Evolutionary conservation across 2,888 invertebrate genomes (phyloP).

Genomic region (Dryocosmus kuriphilus): DNA sequence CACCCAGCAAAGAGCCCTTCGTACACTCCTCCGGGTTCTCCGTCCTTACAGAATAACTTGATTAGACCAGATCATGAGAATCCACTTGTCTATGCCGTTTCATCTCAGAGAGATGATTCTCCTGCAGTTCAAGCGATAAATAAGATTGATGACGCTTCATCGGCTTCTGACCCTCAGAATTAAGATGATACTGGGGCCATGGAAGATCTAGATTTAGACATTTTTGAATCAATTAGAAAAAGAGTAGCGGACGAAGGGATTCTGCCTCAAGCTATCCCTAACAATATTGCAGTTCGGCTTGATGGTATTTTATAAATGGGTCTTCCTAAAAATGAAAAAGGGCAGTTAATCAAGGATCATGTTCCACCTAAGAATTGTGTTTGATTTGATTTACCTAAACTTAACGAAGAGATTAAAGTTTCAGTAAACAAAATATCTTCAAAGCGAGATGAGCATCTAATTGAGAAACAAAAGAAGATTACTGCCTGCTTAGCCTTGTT

Average conservation of each 20-base stretch:
- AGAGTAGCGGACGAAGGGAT: slow-evolving; percentile 2
- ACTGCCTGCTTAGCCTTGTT: slow-evolving; percentile 7
- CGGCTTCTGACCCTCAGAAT: too few species aligned
- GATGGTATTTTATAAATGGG: neutral
- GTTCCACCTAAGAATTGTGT: slow-evolving; percentile 34
- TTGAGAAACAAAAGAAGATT: slow-evolving; percentile 3
- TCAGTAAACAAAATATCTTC: neutral
- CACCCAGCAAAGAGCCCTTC: too few species aligned
- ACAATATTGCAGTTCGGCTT: too few species aligned
- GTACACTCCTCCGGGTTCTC: too few species aligned
- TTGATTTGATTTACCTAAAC: slow-evolving; percentile 3
- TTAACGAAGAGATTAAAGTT: slow-evolving; percentile 36
- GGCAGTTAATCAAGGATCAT: neutral
- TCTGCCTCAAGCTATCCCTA: slow-evolving; percentile 26
- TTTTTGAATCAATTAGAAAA: slow-evolving; percentile 12
- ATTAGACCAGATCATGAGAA: neutral
- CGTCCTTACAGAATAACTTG: too few species aligned
- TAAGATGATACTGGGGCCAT: neutral
- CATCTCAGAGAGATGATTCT: too few species aligned
- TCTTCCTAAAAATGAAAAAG: slow-evolving; percentile 10
- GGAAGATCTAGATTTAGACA: slow-evolving; percentile 25
- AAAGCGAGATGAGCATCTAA: slow-evolving; percentile 27
- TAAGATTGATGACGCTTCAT: too few species aligned
- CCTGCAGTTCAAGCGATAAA: too few species aligned
- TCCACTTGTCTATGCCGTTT: too few species aligned